Conservation (phyloP, 2,888 invertebrate species). For the Zeuzera pyrina region DNA sequence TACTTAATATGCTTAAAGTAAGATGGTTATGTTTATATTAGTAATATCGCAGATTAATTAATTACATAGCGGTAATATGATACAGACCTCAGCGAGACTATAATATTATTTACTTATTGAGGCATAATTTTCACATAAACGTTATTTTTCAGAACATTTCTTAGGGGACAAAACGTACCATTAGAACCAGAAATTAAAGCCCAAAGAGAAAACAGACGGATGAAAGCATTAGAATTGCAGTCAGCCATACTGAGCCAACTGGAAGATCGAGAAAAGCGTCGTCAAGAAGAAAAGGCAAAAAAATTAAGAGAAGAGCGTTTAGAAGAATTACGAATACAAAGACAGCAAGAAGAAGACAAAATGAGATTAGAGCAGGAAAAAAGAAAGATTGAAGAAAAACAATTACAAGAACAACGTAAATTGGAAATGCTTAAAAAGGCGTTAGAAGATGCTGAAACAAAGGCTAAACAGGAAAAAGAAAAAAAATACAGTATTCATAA, state of each 20-base stretch:
- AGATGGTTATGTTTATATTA: too few species aligned
- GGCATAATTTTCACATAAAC: slow-evolving; percentile 8
- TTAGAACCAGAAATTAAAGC: slow-evolving; percentile 85
- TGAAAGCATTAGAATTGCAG: slow-evolving; percentile 89
- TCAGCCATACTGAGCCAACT: slow-evolving; percentile 88
- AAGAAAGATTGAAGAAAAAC: slow-evolving; percentile 75
- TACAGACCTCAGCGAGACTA: too few species aligned
- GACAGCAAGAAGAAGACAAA: slow-evolving; percentile 81
- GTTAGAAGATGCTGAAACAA: slow-evolving; percentile 82
- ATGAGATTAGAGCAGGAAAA: slow-evolving; percentile 82
- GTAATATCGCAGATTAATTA: too few species aligned
- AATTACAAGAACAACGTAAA: slow-evolving; percentile 80
- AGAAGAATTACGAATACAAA: slow-evolving; percentile 84
- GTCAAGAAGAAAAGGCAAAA: slow-evolving; percentile 83
- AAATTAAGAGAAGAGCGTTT: slow-evolving; percentile 83
- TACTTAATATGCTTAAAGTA: too few species aligned
- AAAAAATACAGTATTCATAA: slow-evolving; percentile 53
- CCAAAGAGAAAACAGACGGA: slow-evolving; percentile 85
- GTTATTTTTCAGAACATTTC: slow-evolving; percentile 71
- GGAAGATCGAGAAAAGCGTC: slow-evolving; percentile 83
- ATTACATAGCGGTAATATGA: too few species aligned
- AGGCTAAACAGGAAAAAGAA: slow-evolving; percentile 79
- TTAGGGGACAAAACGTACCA: slow-evolving; percentile 90
- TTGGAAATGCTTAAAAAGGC: slow-evolving; percentile 84
- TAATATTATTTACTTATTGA: neutral